phyloP scores from a whole-genome alignment of 2,797 vertebrate species.

The Chelon labrosus region DNA sequence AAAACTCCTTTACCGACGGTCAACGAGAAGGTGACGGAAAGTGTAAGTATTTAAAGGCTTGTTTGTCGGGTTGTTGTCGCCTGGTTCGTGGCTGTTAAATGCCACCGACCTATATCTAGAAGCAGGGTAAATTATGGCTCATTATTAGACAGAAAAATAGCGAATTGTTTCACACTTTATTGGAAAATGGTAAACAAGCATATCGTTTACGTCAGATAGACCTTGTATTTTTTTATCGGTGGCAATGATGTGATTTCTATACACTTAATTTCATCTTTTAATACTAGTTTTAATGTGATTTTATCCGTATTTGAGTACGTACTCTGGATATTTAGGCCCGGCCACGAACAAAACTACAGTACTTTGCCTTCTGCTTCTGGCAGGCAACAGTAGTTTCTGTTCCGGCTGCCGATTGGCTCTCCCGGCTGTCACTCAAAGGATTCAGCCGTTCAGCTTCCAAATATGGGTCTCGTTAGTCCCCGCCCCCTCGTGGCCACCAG shows the following conservation, averaged over 20 bases:
- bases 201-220: conserved; percentile 42
- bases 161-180: conserved; percentile 46
- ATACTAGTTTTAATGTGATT: not conserved
- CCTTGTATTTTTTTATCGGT: not conserved
- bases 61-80: not conserved
- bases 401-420: conserved; percentile 50
- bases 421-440: conserved; percentile 51
- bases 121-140: too few species aligned
- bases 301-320: conserved; percentile 1
- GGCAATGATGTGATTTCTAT: not conserved
- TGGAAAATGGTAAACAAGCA: conserved; percentile 64
- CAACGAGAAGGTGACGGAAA: conserved; percentile 94
- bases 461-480: conserved; percentile 48
- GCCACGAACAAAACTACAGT: conserved; percentile 66
- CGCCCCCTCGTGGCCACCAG: conserved; percentile 51
- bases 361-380: conserved; percentile 73
- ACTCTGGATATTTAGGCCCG: conserved; percentile 61
- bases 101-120: rapidly evolving
- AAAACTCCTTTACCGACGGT: conserved; percentile 95
- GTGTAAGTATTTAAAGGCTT: conserved; percentile 87
- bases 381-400: conserved; percentile 64
- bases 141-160: not conserved
- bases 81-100: not conserved
- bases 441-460: conserved; percentile 61
- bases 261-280: not conserved